Base-by-base conservation (phyloP, 2,797 vertebrate species). In the Phrynocephalus vlangalii region DNA sequence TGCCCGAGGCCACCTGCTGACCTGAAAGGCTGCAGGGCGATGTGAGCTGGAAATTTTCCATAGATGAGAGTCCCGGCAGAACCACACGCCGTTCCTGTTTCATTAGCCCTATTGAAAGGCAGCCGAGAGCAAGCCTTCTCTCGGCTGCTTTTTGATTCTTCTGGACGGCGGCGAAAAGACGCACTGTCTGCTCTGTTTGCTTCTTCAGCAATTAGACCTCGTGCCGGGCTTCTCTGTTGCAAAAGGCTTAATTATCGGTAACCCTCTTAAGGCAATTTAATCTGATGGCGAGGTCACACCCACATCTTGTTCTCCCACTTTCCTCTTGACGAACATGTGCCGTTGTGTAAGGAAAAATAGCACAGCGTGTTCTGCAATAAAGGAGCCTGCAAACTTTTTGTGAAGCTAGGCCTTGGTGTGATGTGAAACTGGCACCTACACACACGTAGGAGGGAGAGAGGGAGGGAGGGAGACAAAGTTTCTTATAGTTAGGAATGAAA, bases 101-200 rank as follows among this genome's bases (percentile, higher is more conserved):
- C 66, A 28, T 72, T 71, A 38, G 5, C 22, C 26, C 50, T 60
- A 13, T 79, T 60, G 44, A 48, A 73, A 63, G 76, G 70, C 33
- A 79, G 82, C 87, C 83, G 11, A 77, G 86, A 88, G 81, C 0
- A 0, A 0, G 77, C 10, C 20, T 82, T 91, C 75, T 81, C 82
- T 86, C 87, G 33, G 11, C 28, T 48, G 33, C 56, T 73, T 73
- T 48, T 63, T 73, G 76, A 18, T 93, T 82, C 84, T 88, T 88
- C 79, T 72, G 66, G 84, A 87, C 87, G 38, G 77, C 33, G 90
- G 88, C 75, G 28, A 76, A 44, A 75, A 90, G 68, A 91, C 83
- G 92, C 94, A 95, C 85, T 79, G 87, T 86, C 92, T 0, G n/a
- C 63, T 95, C 86, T 22, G 91, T 88, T 86, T 89, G 75, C 91